These are phyloP conservation scores for Planiliza haematocheilus DNA, from an alignment of 2,113 vertebrate species.

Conservation along the genomic window DNA sequence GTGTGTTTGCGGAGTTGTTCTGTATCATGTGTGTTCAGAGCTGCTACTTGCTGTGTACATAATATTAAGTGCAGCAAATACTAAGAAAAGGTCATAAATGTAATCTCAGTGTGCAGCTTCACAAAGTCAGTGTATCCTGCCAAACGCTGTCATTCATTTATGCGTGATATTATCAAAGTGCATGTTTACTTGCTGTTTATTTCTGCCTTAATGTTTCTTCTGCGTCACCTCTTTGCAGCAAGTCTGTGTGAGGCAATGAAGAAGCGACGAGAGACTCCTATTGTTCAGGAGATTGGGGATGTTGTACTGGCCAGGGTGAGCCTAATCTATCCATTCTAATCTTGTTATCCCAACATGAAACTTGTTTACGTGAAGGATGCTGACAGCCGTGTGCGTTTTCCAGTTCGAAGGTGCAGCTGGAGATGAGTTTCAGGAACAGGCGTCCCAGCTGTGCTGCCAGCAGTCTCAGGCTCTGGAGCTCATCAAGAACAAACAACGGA, in stretches of 20 bases:
- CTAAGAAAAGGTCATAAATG: neutral
- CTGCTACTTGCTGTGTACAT: slow-evolving; percentile 10
- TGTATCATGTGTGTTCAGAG: neutral
- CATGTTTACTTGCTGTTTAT: neutral
- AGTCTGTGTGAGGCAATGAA: slow-evolving; percentile 92
- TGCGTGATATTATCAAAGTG: no score
- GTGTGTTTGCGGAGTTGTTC: neutral
- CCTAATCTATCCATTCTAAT: neutral
- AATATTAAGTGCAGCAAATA: slow-evolving; percentile 23
- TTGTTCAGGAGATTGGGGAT: slow-evolving; percentile 91
- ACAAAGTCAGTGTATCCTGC: slow-evolving; percentile 26
- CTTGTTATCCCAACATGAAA: rapidly evolving
- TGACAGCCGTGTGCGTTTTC: slow-evolving; percentile 4
- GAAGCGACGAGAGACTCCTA: slow-evolving; percentile 87
- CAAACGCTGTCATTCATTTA: no score
- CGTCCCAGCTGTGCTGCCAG: slow-evolving; percentile 89
- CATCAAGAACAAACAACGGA: slow-evolving; percentile 93
- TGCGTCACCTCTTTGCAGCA: slow-evolving; percentile 73
- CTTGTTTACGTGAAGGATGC: rapidly evolving
- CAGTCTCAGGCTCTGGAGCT: slow-evolving; percentile 92
- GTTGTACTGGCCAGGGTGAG: slow-evolving; percentile 91
- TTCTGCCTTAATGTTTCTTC: neutral
- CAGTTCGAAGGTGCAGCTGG: slow-evolving; percentile 90
- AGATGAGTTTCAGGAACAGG: slow-evolving; percentile 90
- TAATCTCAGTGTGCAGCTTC: slow-evolving; percentile 5